Evolutionary conservation across 2,113 vertebrate genomes (phyloP).

Genomic region (Ardeotis arabs): DNA sequence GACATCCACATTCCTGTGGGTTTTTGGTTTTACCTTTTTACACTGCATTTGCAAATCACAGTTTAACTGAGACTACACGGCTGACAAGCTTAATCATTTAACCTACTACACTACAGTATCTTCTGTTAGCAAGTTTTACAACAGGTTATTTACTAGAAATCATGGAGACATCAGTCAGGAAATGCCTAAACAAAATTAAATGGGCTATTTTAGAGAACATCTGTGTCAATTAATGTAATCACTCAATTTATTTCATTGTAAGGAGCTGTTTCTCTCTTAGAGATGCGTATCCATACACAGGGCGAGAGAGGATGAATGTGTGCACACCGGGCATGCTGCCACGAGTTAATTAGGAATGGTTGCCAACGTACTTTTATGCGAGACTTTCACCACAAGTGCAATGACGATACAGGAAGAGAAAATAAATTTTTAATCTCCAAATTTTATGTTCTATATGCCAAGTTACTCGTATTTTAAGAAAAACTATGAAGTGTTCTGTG

Average conservation of each 20-base stretch:
- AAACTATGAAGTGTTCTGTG: neutral
- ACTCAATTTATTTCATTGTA: conserved; percentile 46
- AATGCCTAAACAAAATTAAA: conserved; percentile 56
- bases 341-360: conserved; percentile 28
- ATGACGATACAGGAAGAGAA: neutral
- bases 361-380: neutral
- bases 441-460: neutral
- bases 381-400: conserved; percentile 12
- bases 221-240: conserved; percentile 57
- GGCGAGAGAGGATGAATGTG: neutral
- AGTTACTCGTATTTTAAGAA: neutral
- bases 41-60: neutral
- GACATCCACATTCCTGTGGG: neutral
- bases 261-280: conserved; percentile 22
- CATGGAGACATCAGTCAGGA: conserved; percentile 27
- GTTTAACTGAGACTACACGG: fast-evolving
- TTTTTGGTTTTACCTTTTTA: neutral
- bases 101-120: neutral
- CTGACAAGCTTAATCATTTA: conserved; percentile 18
- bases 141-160: conserved; percentile 44
- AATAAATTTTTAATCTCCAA: neutral
- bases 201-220: conserved; percentile 23
- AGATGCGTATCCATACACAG: conserved; percentile 41
- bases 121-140: neutral
- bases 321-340: conserved; percentile 6